Evolutionary conservation across 2,113 vertebrate genomes (phyloP).

Genomic region (Podarcis raffonei): DNA sequence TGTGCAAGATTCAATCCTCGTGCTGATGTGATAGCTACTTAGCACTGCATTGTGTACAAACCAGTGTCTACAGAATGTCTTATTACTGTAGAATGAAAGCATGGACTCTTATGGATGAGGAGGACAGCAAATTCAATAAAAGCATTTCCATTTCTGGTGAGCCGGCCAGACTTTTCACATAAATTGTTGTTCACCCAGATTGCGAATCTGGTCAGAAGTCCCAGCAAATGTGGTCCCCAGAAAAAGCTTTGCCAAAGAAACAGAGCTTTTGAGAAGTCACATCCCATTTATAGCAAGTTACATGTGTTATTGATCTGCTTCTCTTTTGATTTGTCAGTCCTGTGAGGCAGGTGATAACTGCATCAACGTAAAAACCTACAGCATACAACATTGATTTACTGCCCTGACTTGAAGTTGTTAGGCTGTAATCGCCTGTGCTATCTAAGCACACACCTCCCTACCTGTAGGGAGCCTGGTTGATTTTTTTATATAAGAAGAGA

Average conservation of each 20-base stretch:
- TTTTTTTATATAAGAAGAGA: not conserved
- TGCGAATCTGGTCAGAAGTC: not conserved
- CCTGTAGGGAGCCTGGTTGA: not conserved
- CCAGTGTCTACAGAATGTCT: not conserved
- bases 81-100: not conserved
- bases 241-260: not conserved
- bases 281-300: not conserved
- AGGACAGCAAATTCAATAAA: not conserved
- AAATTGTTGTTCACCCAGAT: not conserved
- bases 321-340: not conserved
- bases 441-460: not conserved
- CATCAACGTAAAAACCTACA: not conserved
- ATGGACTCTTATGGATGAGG: not conserved
- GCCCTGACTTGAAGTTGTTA: not conserved
- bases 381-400: not conserved
- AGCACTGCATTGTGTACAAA: too few relatives aligned
- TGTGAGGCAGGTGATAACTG: not conserved
- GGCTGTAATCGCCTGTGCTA: not conserved
- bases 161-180: not conserved
- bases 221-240: not conserved
- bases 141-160: not conserved
- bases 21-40: too few relatives aligned
- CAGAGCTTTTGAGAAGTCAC: not conserved
- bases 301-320: fast-evolving
- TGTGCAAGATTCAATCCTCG: too few relatives aligned